Base-by-base conservation (phyloP, 2,888 invertebrate species). In the Phrixothrix hirtus region DNA sequence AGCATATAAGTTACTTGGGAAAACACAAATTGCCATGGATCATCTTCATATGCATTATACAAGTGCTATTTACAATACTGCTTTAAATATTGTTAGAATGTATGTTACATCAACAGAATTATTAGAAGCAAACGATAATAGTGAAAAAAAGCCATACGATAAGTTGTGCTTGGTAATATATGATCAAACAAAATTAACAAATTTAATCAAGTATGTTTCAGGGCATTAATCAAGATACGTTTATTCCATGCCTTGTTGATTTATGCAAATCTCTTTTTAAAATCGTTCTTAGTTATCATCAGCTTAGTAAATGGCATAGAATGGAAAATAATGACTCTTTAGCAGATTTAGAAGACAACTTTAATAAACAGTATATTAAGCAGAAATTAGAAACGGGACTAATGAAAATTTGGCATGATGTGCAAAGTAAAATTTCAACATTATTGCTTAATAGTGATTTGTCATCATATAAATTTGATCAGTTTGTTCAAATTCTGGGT, bases 31-130 rank as follows among this genome's bases (percentile, higher is more conserved):
- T 1, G 93, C 95, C 0, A 74, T 75, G 31, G 96, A 97, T 73
- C 95, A 95, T 72, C 75, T 97, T 6, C 92, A 94, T 63, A 95
- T 97, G 84, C 95, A 96, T 72, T 95, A 93, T 67, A 90, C 94
- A 0, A 93, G 93, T 29, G 91, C 94, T 0, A 91, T 97, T 10
- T 95, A 92, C 61, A 89, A 88, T 55, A 84, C 87, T 0, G 87
- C 92, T 0, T 82, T 81, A 56, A 78, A 78, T 1, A 79, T 81
- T 1, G 72, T 82, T 1, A 79, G 75, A 62, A 80, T 77, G 39
- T 83, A 75, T 67, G 78, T 75, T 51, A 78, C 76, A 37, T 73
- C 75, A 4, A 59, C 67, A 1, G 73, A 75, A 29, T 58, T 64
- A 16, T 49, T 67, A 7, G 71, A 73, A 36, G 62, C 59, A 16